Conservation (phyloP, 2,888 invertebrate species). For the Noctua pronuba region DNA sequence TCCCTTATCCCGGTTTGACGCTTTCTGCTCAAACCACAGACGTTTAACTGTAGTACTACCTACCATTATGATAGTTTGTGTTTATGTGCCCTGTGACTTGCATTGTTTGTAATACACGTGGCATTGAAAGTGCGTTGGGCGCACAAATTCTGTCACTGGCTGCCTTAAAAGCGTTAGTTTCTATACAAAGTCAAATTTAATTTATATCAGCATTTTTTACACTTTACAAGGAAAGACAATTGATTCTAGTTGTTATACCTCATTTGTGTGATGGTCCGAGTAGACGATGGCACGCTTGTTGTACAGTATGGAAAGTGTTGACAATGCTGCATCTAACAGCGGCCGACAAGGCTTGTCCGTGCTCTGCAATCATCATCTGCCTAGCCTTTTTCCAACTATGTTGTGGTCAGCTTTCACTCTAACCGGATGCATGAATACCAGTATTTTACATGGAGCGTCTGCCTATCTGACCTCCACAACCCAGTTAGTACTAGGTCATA, state of each 20-base stretch:
- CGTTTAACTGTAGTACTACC: too few relatives aligned
- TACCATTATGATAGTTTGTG: too few relatives aligned
- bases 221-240: not conserved
- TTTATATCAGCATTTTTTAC: not conserved
- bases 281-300: not conserved
- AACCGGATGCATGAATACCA: not conserved
- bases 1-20: not conserved
- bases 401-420: too few relatives aligned
- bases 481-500: too few relatives aligned
- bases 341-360: not conserved
- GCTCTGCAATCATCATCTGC: not conserved
- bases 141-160: not conserved
- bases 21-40: not conserved
- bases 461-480: too few relatives aligned
- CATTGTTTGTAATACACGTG: not conserved
- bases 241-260: not conserved
- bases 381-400: not conserved
- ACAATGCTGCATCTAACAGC: not conserved
- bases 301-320: not conserved
- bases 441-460: not conserved
- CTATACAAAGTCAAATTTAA: not conserved
- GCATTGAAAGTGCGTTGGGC: not conserved
- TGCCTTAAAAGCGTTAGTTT: not conserved
- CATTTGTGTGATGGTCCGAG: not conserved
- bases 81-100: too few relatives aligned